Evolutionary conservation across 64 coral and sea anemone genomes (phyloP).

Genomic region (Exaiptasia diaphana): DNA sequence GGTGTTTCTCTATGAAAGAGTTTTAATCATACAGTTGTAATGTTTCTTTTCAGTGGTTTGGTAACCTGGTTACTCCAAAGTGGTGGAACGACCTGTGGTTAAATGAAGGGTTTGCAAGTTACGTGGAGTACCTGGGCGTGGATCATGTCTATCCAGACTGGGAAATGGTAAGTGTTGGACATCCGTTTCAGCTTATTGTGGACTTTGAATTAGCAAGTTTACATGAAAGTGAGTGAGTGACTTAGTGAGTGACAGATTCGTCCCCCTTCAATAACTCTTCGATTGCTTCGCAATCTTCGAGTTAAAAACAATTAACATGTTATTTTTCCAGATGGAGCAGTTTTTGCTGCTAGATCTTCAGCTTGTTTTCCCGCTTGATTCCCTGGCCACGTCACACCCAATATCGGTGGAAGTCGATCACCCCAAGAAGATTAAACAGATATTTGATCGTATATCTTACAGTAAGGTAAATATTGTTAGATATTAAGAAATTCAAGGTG

Average conservation of each 20-base stretch:
- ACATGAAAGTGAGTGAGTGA: no score
- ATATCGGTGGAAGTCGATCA: constrained; percentile 90
- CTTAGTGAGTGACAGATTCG: neutral
- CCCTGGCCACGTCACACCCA: constrained; percentile 84
- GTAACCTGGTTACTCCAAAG: constrained; percentile 46
- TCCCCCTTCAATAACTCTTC: neutral
- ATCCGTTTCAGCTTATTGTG: no score
- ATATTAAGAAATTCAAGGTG: no score
- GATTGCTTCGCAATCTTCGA: neutral
- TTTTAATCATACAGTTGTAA: no score
- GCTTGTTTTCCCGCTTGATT: constrained; percentile 71
- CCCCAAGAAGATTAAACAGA: constrained; percentile 87
- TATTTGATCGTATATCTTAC: constrained; percentile 92
- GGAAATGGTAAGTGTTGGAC: constrained; percentile 19
- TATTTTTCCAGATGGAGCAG: neutral
- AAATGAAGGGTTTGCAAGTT: constrained; percentile 52
- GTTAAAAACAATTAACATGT: neutral
- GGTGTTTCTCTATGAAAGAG: no score
- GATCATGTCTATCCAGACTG: neutral
- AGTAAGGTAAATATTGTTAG: constrained; percentile 88
- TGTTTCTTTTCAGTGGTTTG: constrained; percentile 38
- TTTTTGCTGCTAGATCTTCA: constrained; percentile 82
- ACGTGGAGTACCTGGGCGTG: constrained; percentile 31
- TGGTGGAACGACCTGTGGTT: constrained; percentile 70
- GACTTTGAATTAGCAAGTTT: no score